Evolutionary conservation across 2,797 vertebrate species (phyloP).

Genomic region (Sebastes hopkinsi): DNA sequence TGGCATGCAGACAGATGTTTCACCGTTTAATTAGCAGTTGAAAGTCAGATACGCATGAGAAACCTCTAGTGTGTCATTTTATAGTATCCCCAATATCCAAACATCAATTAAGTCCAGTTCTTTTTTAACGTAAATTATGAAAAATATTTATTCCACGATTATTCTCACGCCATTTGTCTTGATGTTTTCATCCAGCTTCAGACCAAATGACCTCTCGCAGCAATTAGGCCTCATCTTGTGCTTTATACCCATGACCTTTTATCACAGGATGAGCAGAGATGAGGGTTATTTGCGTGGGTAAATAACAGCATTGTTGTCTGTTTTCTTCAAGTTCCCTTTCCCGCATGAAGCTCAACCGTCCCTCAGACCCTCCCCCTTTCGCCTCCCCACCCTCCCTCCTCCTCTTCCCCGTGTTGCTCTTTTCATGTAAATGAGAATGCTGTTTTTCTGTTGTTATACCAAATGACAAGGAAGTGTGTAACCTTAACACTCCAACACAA

Average conservation of each 20-base stretch:
- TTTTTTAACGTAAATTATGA: not conserved
- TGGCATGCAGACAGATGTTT: not conserved
- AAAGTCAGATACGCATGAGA: not conserved
- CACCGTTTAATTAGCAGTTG: not conserved
- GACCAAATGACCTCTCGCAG: not conserved
- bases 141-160: not conserved
- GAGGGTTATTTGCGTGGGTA: slow-evolving; percentile 71
- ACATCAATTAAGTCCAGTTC: not conserved
- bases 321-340: slow-evolving; percentile 75
- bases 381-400: slow-evolving; percentile 31
- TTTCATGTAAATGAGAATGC: slow-evolving; percentile 86
- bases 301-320: slow-evolving; percentile 80
- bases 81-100: not conserved
- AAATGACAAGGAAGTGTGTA: slow-evolving; percentile 88
- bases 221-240: slow-evolving; percentile 27
- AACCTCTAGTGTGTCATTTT: not conserved
- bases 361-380: slow-evolving; percentile 47
- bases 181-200: slow-evolving; percentile 16
- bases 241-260: slow-evolving; percentile 63
- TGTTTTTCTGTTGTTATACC: slow-evolving; percentile 88
- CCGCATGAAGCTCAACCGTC: slow-evolving; percentile 66
- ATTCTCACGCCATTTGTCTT: not conserved
- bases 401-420: slow-evolving; percentile 73
- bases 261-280: slow-evolving; percentile 74
- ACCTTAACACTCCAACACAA: slow-evolving; percentile 84